phyloP scores from a whole-genome alignment of 2,888 invertebrate species.

The Pheosia gnoma region DNA sequence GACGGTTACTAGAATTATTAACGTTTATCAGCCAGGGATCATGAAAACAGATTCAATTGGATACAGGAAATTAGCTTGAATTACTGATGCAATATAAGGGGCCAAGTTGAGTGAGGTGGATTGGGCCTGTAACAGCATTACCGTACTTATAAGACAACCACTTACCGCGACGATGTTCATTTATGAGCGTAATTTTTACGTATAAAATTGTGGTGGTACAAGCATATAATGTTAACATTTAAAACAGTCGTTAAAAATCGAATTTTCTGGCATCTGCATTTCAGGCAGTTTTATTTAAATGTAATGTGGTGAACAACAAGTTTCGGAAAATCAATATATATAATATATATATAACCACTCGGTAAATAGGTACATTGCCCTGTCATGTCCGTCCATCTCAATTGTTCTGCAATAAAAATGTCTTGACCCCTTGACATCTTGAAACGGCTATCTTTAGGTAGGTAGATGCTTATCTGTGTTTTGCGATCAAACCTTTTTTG shows the following conservation, averaged over 20 bases:
- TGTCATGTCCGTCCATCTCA: constrained; percentile 43
- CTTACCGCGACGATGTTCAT: constrained; percentile 54
- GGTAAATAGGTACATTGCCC: constrained; percentile 22
- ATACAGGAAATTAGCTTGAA: constrained; percentile 70
- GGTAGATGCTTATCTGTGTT: not conserved
- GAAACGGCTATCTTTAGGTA: constrained; percentile 15
- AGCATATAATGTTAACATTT: not conserved
- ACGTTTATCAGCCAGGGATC: constrained; percentile 56
- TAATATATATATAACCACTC: not conserved
- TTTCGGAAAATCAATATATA: not conserved
- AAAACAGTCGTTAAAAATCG: not conserved
- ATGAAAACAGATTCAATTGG: constrained; percentile 54
- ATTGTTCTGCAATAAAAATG: constrained; percentile 37
- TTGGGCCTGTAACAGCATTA: constrained; percentile 68
- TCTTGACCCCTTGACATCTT: constrained; percentile 40
- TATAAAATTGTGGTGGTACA: not conserved
- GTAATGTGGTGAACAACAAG: no score
- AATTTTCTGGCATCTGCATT: not conserved
- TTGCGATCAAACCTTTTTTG: constrained; percentile 3
- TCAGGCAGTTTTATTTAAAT: not conserved
- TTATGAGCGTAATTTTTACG: constrained; percentile 47
- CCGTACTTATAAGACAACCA: constrained; percentile 62
- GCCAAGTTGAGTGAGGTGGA: constrained; percentile 59
- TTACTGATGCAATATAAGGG: constrained; percentile 60
- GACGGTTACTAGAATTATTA: not conserved